These are phyloP conservation scores for Chaetodon trifasciatus DNA, from an alignment of 2,797 vertebrate genomes.

Conservation along the genomic window DNA sequence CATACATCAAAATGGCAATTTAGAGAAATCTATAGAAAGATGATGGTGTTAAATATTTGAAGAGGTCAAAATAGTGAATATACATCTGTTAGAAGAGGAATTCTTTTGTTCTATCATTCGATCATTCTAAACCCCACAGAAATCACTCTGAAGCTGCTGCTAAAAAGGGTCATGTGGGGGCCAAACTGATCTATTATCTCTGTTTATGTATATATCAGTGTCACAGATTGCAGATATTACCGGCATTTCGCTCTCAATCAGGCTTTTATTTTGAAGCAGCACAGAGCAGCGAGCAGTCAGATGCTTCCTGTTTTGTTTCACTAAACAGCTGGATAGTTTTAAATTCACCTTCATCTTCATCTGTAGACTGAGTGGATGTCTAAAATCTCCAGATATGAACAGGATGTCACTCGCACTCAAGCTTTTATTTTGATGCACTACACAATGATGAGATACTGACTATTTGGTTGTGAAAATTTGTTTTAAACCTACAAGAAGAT, in stretches of 20 bases:
- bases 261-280: neutral
- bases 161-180: neutral
- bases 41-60: conserved; percentile 58
- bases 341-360: neutral
- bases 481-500: too few relatives aligned
- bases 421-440: too few relatives aligned
- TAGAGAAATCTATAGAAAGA: conserved; percentile 45
- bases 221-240: neutral
- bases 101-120: neutral
- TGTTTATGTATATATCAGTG: neutral
- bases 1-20: conserved; percentile 56
- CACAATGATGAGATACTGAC: too few relatives aligned
- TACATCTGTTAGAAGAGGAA: conserved; percentile 19
- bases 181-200: neutral
- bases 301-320: neutral
- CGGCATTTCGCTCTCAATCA: neutral
- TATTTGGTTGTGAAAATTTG: too few relatives aligned
- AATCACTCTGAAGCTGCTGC: neutral
- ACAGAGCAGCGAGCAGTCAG: accelerated
- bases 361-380: neutral
- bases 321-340: neutral
- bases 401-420: neutral
- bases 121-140: neutral
- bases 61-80: conserved; percentile 57
- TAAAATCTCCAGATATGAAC: neutral